Conservation (phyloP, 2,888 invertebrate genomes). For the Portevinia maculata region DNA sequence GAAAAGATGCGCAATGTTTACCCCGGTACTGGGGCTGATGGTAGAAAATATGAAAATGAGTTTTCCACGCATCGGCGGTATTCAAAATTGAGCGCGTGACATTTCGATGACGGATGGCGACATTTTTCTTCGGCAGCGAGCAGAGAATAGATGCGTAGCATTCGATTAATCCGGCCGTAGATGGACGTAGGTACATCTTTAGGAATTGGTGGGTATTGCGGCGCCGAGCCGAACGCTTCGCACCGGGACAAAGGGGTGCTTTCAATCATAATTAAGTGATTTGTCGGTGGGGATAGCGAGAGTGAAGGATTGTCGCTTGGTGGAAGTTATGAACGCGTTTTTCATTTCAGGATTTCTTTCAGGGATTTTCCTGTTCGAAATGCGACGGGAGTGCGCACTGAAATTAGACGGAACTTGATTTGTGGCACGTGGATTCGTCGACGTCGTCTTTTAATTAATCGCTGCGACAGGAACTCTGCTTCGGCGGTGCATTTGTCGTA, state of each 20-base stretch:
- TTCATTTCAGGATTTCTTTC: constrained; percentile 63
- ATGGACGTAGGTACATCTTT: background rate
- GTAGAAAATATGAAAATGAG: constrained; percentile 79
- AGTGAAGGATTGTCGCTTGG: constrained; percentile 65
- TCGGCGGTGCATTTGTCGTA: constrained; percentile 60
- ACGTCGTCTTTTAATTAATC: constrained; percentile 65
- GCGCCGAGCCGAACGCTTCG: constrained; percentile 24
- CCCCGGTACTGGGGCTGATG: background rate
- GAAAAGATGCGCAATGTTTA: constrained; percentile 8
- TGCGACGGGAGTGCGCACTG: background rate
- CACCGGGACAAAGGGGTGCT: constrained; percentile 63
- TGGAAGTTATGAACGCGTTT: constrained; percentile 64
- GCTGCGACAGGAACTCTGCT: constrained; percentile 67
- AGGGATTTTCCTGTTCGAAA: constrained; percentile 21
- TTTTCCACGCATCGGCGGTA: constrained; percentile 82
- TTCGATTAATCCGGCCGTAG: constrained; percentile 62
- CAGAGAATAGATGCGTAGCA: constrained; percentile 55
- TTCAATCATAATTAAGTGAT: constrained; percentile 82
- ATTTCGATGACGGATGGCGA: constrained; percentile 73
- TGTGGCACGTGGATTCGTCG: constrained; percentile 70
- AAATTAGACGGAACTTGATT: constrained; percentile 56
- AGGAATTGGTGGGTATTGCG: constrained; percentile 39
- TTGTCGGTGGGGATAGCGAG: constrained; percentile 77
- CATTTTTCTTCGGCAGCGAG: constrained; percentile 58
- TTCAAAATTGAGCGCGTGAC: constrained; percentile 80